Evolutionary conservation across 1,140 invertebrate genomes (phyloP).

Genomic region (Drosophila sulfurigaster): DNA sequence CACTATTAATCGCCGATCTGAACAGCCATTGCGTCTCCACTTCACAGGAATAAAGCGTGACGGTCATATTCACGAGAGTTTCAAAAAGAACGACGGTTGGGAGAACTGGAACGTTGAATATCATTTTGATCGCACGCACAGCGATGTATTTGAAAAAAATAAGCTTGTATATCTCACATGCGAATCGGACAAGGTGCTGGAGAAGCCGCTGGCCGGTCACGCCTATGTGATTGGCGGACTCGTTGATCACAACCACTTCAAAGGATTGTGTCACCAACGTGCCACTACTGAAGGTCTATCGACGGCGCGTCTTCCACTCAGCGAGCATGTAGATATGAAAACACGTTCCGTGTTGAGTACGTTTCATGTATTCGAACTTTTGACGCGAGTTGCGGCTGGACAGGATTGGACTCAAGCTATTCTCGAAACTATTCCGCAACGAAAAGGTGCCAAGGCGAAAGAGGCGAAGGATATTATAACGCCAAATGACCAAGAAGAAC

Average conservation of each 20-base stretch:
- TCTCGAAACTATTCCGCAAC: conserved; percentile 90
- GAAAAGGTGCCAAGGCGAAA: conserved; percentile 89
- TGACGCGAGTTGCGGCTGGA: conserved; percentile 91
- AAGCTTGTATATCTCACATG: conserved; percentile 96
- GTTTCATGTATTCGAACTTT: conserved; percentile 98
- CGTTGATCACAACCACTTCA: conserved; percentile 98
- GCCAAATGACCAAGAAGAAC: neutral
- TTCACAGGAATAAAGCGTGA: conserved; percentile 91
- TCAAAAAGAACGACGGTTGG: conserved; percentile 93
- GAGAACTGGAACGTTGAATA: conserved; percentile 96
- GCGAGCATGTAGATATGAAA: conserved; percentile 96
- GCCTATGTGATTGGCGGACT: conserved; percentile 98
- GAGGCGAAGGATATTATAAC: conserved; percentile 14
- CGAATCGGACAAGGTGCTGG: conserved; percentile 96
- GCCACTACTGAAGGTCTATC: conserved; percentile 91
- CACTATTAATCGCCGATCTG: conserved; percentile 93
- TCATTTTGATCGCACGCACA: conserved; percentile 63
- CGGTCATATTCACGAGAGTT: conserved; percentile 89
- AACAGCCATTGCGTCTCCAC: conserved; percentile 94
- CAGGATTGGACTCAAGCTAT: conserved; percentile 94
- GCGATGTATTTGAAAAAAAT: conserved; percentile 85
- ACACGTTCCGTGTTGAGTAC: conserved; percentile 97
- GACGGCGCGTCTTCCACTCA: conserved; percentile 95
- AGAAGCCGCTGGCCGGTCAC: conserved; percentile 90
- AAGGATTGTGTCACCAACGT: conserved; percentile 94